A percentile compares a stretch with the other conserved stretches of the same genome.
Evolutionary conservation across 2,888 invertebrate species (phyloP).

Genomic region (Dryobota labecula): DNA sequence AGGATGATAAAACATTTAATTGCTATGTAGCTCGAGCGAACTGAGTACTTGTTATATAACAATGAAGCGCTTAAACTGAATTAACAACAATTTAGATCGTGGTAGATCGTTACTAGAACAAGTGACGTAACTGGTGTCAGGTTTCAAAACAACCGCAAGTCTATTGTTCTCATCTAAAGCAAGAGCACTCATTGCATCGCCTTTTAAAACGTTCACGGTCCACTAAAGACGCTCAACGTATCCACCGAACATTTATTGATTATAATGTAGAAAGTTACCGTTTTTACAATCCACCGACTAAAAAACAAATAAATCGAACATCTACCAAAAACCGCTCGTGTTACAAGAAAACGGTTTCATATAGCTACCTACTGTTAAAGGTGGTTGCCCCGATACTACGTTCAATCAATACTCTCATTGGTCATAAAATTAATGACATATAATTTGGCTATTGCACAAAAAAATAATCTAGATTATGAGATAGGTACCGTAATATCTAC

Average conservation of each 20-base stretch:
- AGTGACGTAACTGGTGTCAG: conserved; percentile 73
- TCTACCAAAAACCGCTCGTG: neutral
- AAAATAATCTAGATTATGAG: conserved; percentile 3
- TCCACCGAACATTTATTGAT: conserved; percentile 19
- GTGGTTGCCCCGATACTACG: conserved; percentile 7
- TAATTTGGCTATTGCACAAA: conserved; percentile 8
- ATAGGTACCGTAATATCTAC: neutral
- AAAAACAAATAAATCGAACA: neutral
- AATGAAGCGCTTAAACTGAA: conserved; percentile 65
- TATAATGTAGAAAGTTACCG: conserved; percentile 31
- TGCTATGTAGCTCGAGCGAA: conserved; percentile 73
- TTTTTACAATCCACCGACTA: conserved; percentile 24
- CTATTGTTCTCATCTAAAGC: conserved; percentile 74
- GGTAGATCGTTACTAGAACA: conserved; percentile 71
- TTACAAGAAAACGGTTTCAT: neutral
- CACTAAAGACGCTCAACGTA: conserved; percentile 52
- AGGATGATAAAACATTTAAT: conserved; percentile 52
- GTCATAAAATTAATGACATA: neutral
- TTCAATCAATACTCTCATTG: conserved; percentile 10
- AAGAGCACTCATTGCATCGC: conserved; percentile 69
- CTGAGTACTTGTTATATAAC: conserved; percentile 57
- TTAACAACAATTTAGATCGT: conserved; percentile 68
- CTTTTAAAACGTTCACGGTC: conserved; percentile 68
- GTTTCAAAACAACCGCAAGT: conserved; percentile 76
- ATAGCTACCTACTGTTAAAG: conserved; percentile 4